Conservation (phyloP, 2,113 vertebrate genomes). For the Syrmaticus mikado region DNA sequence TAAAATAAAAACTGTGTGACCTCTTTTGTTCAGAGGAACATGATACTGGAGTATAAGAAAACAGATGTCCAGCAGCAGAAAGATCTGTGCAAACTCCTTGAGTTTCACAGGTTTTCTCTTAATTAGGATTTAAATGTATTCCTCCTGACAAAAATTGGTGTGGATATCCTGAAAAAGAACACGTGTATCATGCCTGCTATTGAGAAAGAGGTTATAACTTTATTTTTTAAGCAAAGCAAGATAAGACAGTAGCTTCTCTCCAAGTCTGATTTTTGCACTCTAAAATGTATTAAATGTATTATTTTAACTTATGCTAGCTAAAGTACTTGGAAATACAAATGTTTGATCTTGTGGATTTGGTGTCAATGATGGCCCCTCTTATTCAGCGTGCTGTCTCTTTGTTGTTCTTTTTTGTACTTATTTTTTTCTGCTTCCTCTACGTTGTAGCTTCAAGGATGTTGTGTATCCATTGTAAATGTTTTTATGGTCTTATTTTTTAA, state of each 20-base stretch:
- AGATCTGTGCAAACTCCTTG: not conserved
- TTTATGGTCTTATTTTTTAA: not conserved
- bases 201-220: not conserved
- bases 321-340: not conserved
- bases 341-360: not conserved
- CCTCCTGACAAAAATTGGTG: not conserved
- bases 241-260: not conserved
- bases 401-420: not conserved
- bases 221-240: not conserved
- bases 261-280: not conserved
- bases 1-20: not conserved
- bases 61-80: not conserved
- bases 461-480: not conserved
- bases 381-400: not conserved
- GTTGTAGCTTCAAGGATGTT: not conserved
- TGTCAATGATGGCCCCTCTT: not conserved
- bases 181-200: not conserved
- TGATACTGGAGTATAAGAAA: not conserved
- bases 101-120: not conserved
- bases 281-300: not conserved
- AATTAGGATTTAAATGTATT: not conserved
- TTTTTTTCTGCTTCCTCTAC: not conserved
- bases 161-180: not conserved
- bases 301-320: not conserved
- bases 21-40: not conserved